Conservation (phyloP, 2,888 invertebrate genomes). For the Lacanobia oleracea region DNA sequence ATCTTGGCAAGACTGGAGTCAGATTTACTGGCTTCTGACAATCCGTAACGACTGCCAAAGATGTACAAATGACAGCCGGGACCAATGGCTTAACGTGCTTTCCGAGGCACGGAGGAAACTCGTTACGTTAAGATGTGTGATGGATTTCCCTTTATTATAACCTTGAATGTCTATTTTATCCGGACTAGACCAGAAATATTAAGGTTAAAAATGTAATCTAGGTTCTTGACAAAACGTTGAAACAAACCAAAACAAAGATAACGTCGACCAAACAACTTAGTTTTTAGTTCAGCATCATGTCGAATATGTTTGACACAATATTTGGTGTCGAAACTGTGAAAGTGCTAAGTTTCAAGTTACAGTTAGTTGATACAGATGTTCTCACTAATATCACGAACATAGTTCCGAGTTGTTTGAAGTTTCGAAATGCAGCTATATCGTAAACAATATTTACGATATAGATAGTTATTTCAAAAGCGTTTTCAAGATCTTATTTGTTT, state of each 20-base stretch:
- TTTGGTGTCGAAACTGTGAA: slow-evolving; percentile 7
- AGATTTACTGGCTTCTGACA: too few relatives aligned
- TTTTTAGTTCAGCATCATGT: slow-evolving; percentile 7
- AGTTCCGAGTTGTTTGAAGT: not conserved
- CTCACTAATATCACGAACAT: slow-evolving; percentile 8
- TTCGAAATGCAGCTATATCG: not conserved
- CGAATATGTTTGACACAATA: slow-evolving; percentile 20
- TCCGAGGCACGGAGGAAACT: too few relatives aligned
- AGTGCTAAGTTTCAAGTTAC: slow-evolving; percentile 37
- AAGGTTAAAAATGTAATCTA: not conserved
- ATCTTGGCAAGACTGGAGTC: too few relatives aligned
- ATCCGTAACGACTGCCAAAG: too few relatives aligned
- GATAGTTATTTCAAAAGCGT: not conserved
- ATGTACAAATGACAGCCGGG: too few relatives aligned
- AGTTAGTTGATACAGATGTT: slow-evolving; percentile 30
- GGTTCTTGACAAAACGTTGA: not conserved
- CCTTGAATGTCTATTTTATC: too few relatives aligned
- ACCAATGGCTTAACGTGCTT: too few relatives aligned
- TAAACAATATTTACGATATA: too few relatives aligned
- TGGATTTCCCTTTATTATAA: too few relatives aligned
- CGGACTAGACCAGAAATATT: too few relatives aligned
- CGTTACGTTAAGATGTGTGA: too few relatives aligned
- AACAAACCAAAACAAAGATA: not conserved
- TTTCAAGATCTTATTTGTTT: not conserved
- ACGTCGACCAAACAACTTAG: not conserved